Evolutionary conservation across 2,797 vertebrate genomes (phyloP).

Genomic region (Hyperoplus lanceolatus): DNA sequence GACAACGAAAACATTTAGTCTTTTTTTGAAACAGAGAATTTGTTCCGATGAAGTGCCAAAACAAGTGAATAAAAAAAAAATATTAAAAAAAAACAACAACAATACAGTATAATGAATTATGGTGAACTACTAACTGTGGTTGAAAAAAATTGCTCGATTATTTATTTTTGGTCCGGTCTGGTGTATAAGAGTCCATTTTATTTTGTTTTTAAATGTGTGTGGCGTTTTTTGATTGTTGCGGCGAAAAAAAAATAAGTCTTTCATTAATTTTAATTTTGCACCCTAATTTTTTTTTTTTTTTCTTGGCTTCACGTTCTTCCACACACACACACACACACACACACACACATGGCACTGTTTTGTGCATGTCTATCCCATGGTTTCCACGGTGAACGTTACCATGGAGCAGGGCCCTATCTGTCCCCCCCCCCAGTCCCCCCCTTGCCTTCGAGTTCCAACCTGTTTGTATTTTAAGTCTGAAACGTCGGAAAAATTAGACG

Average conservation of each 20-base stretch:
- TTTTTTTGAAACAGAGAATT: conserved; percentile 90
- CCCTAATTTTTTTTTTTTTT: conserved; percentile 60
- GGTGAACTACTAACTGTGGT: conserved; percentile 87
- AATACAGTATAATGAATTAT: conserved; percentile 80
- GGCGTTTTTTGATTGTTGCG: conserved; percentile 81
- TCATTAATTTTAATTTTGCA: conserved; percentile 64
- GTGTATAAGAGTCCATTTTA: too few relatives aligned
- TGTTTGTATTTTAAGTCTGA: conserved; percentile 85
- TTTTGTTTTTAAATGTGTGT: conserved; percentile 52
- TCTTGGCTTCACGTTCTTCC: conserved; percentile 74
- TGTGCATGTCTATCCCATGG: conserved; percentile 85
- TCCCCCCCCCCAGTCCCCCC: conserved; percentile 27
- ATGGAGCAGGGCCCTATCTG: conserved; percentile 73
- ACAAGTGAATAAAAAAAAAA: conserved; percentile 79
- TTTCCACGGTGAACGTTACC: conserved; percentile 72
- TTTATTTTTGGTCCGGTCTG: conserved; percentile 76
- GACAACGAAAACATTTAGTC: conserved; percentile 84
- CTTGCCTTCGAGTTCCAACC: conserved; percentile 74
- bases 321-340: conserved; percentile 43
- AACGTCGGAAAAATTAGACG: conserved; percentile 75
- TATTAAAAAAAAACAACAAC: conserved; percentile 72
- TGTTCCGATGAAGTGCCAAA: conserved; percentile 99
- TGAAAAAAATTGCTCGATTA: conserved; percentile 88
- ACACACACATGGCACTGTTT: conserved; percentile 65
- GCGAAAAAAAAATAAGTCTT: conserved; percentile 39